phyloP scores from a whole-genome alignment of 2,888 invertebrate species.

The Ormyrus thymus region DNA sequence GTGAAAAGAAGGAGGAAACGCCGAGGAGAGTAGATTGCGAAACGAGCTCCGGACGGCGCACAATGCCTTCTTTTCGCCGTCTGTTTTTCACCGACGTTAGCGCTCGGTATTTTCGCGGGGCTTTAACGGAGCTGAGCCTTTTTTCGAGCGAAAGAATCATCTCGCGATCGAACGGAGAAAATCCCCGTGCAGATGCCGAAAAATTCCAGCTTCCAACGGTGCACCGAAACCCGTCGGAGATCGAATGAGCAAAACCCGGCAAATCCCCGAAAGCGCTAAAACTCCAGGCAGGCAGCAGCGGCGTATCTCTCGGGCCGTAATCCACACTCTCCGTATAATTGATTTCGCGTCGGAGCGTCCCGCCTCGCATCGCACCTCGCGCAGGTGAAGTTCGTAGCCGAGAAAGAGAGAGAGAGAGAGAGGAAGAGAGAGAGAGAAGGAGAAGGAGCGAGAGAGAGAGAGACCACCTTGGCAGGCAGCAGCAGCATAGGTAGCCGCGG shows the following conservation, averaged over 20 bases:
- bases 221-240: not conserved
- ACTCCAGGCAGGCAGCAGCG: no score
- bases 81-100: no score
- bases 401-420: not conserved
- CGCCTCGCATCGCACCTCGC: no score
- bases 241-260: not conserved
- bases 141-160: not conserved
- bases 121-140: no score
- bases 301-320: no score
- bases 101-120: no score
- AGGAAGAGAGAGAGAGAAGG: slow-evolving; percentile 4
- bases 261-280: not conserved
- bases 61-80: no score
- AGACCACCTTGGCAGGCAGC: slow-evolving; percentile 53
- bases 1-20: slow-evolving; percentile 23
- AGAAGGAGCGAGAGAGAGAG: not conserved
- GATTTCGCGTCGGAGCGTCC: slow-evolving; percentile 23
- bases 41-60: no score
- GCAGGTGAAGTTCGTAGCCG: not conserved
- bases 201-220: not conserved
- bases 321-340: slow-evolving; percentile 24
- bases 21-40: slow-evolving; percentile 24
- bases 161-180: not conserved
- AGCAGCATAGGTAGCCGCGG: slow-evolving; percentile 67
- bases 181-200: not conserved